Conservation (phyloP, 2,113 vertebrate genomes). For the Danio rerio region GRCz12tu NC_133186.1:46054501-46055000, state of each 20-base stretch:
- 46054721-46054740: constrained; percentile 83
- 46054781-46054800: constrained; percentile 97
- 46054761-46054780: constrained; percentile 66
- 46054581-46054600: too few species aligned
- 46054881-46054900: constrained; percentile 65
- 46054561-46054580: too few species aligned
- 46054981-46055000: constrained; percentile 84
- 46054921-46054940: constrained; percentile 87
- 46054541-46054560: too few species aligned
- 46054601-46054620: too few species aligned
- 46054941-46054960: constrained; percentile 89
- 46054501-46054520: too few species aligned
- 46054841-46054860: constrained; percentile 91
- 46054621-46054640: constrained; percentile 70
- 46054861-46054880: constrained; percentile 75
- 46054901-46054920: constrained; percentile 80
- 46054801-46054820: constrained; percentile 92
- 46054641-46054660: constrained; percentile 84
- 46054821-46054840: constrained; percentile 97
- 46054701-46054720: constrained; percentile 98
- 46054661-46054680: constrained; percentile 93
- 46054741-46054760: constrained; percentile 89
- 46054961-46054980: constrained; percentile 88
- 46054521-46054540: too few species aligned
- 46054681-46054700: constrained; percentile 88